phyloP scores from a whole-genome alignment of 2,797 vertebrate genomes.

The Microctenopoma steveboyesi region DNA sequence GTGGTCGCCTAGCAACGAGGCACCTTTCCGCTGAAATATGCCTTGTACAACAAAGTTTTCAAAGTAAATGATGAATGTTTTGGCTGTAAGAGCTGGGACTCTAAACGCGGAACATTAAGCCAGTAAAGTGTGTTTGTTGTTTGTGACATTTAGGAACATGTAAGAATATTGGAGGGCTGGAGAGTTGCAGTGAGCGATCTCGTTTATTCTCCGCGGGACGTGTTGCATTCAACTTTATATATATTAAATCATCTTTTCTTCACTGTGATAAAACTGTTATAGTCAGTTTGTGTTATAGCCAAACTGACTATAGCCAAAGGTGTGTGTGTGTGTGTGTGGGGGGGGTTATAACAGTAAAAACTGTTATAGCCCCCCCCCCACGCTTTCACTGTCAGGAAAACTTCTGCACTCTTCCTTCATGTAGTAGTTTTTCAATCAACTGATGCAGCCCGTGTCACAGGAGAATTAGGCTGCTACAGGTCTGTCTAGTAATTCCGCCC shows the following conservation, averaged over 20 bases:
- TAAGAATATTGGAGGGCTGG: too few relatives aligned
- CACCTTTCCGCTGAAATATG: neutral
- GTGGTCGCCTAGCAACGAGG: constrained; percentile 35
- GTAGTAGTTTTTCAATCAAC: constrained; percentile 29
- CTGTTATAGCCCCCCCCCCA: neutral
- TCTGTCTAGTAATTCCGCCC: constrained; percentile 85
- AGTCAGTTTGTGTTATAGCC: too few relatives aligned
- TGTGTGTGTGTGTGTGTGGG: too few relatives aligned
- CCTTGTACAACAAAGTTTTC: neutral
- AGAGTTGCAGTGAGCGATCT: too few relatives aligned
- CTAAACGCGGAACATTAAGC: too few relatives aligned
- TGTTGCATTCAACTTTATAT: too few relatives aligned
- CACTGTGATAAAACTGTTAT: neutral
- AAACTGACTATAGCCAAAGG: too few relatives aligned
- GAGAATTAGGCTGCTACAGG: constrained; percentile 81
- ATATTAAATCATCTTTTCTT: neutral
- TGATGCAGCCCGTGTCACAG: constrained; percentile 76
- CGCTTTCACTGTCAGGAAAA: constrained; percentile 12
- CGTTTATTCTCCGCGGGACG: too few relatives aligned
- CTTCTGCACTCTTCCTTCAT: constrained; percentile 18
- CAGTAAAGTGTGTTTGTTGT: too few relatives aligned
- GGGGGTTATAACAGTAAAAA: too few relatives aligned
- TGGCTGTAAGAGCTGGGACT: too few relatives aligned
- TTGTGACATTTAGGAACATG: too few relatives aligned
- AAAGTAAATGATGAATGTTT: neutral